phyloP scores from a whole-genome alignment of 2,113 vertebrate genomes.

The Zootoca vivipara region DNA sequence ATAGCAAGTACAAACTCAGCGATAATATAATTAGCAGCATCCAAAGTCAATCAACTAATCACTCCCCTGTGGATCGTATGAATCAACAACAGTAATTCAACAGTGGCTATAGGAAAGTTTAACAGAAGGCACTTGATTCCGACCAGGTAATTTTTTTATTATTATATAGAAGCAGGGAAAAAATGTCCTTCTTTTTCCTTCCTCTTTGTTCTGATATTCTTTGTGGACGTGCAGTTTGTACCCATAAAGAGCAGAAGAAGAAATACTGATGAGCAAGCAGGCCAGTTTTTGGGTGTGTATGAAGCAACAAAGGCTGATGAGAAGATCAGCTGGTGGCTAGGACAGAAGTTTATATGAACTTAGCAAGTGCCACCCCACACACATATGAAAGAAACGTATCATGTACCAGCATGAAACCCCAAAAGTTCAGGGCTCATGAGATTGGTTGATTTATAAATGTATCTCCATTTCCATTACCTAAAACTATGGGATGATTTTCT shows the following conservation, averaged over 20 bases:
- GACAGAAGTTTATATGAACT: not conserved
- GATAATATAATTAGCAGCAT: conserved; percentile 13
- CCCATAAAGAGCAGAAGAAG: not conserved
- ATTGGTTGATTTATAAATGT: too few relatives aligned
- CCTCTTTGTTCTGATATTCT: not conserved
- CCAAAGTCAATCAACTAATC: conserved; percentile 23
- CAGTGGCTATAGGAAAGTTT: not conserved
- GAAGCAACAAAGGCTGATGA: not conserved
- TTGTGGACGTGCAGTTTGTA: not conserved
- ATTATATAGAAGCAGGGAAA: not conserved
- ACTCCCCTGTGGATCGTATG: not conserved
- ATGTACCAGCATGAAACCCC: not conserved
- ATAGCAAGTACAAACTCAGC: not conserved
- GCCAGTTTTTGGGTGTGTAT: not conserved
- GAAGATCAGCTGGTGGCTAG: not conserved
- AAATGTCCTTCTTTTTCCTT: too few relatives aligned
- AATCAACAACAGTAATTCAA: not conserved
- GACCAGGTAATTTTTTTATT: not conserved
- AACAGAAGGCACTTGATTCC: not conserved
- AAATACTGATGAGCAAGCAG: not conserved
- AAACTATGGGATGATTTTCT: not conserved
- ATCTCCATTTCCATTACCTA: not conserved
- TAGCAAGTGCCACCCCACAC: not conserved
- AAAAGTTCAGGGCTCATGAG: not conserved
- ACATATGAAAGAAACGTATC: not conserved